phyloP scores from a whole-genome alignment of 1,140 invertebrate species.

The Drosophila sulfurigaster region DNA sequence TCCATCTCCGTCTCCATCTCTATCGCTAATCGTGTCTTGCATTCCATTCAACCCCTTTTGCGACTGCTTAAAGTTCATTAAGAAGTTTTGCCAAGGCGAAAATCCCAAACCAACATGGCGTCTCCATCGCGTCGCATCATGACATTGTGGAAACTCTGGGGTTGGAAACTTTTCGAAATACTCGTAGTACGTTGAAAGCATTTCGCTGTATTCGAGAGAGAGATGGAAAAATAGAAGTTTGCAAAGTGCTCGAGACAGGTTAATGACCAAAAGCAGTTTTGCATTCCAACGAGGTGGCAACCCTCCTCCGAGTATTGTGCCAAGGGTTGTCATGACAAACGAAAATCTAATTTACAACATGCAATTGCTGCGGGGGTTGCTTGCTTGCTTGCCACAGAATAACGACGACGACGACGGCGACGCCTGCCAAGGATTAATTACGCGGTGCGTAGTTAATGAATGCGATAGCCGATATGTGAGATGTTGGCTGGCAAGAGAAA shows the following conservation, averaged over 20 bases:
- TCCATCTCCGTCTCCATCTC: neutral
- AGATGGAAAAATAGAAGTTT: conserved; percentile 39
- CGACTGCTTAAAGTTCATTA: conserved; percentile 73
- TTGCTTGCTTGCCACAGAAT: conserved; percentile 25
- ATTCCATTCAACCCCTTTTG: conserved; percentile 5
- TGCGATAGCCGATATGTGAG: conserved; percentile 27
- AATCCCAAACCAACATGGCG: conserved; percentile 56
- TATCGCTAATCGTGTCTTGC: too few relatives aligned
- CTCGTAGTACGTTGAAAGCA: conserved; percentile 59
- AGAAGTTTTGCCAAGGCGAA: conserved; percentile 58
- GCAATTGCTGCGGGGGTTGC: conserved; percentile 67
- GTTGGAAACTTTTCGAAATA: conserved; percentile 52
- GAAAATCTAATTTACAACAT: conserved; percentile 82
- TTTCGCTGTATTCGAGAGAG: conserved; percentile 54
- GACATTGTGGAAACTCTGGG: conserved; percentile 72
- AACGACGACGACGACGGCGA: neutral
- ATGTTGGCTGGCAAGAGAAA: neutral
- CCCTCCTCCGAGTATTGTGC: neutral
- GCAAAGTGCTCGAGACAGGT: conserved; percentile 79
- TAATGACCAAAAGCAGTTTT: conserved; percentile 80
- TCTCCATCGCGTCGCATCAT: conserved; percentile 35
- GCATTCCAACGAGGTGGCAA: conserved; percentile 71
- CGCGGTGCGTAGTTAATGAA: conserved; percentile 74
- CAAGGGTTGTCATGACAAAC: conserved; percentile 76
- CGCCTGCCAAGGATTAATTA: conserved; percentile 71